Percentiles rank a stretch among this genome's conserved stretches.
Conservation (phyloP, 2,888 invertebrate species). For the Hirtodrosophila alboralis region DNA sequence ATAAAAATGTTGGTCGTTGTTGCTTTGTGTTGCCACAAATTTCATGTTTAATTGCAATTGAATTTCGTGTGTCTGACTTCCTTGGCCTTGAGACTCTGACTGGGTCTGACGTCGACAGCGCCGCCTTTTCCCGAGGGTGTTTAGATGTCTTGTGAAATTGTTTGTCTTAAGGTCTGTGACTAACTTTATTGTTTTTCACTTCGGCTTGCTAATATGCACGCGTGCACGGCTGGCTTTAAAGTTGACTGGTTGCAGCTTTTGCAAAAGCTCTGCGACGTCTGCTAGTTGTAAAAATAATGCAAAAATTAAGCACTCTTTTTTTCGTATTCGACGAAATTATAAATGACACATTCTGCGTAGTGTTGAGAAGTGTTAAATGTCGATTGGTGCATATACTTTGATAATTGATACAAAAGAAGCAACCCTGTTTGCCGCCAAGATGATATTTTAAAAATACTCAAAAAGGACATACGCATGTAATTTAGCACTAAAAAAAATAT, state of each 20-base stretch:
- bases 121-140: conserved; percentile 42
- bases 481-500: too few relatives aligned
- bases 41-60: conserved; percentile 83
- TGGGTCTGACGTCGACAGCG: conserved; percentile 49
- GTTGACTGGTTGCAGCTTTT: conserved; percentile 59
- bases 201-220: conserved; percentile 19
- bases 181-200: conserved; percentile 9
- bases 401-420: too few relatives aligned
- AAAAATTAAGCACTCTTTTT: conserved; percentile 69
- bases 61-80: conserved; percentile 59
- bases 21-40: conserved; percentile 82
- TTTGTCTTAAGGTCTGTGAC: conserved; percentile 14
- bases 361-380: conserved; percentile 13
- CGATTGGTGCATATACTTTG: background rate
- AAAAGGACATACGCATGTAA: too few relatives aligned
- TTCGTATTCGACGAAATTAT: conserved; percentile 66
- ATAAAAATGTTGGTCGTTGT: conserved; percentile 71
- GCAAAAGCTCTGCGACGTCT: conserved; percentile 56
- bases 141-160: conserved; percentile 57
- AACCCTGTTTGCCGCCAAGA: too few relatives aligned
- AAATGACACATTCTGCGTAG: conserved; percentile 55
- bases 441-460: too few relatives aligned
- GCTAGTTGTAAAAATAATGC: conserved; percentile 66
- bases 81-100: conserved; percentile 60
- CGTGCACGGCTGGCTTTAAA: conserved; percentile 39